These are phyloP conservation scores for Brachionus koreanus DNA, from an alignment of 1,140 invertebrate genomes.

Conservation along the genomic window DNA sequence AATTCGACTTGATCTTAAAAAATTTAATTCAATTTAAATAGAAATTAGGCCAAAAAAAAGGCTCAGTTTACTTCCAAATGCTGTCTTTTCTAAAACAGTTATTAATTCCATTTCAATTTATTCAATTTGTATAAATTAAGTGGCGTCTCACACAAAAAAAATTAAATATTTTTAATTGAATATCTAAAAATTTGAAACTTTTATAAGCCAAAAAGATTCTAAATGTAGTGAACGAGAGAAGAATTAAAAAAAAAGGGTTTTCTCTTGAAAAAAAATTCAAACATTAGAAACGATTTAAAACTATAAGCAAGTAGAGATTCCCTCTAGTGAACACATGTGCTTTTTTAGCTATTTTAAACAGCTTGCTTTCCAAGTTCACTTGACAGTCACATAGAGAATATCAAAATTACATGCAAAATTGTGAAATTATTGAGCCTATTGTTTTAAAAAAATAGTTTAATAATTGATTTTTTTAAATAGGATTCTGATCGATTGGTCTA, in stretches of 20 bases:
- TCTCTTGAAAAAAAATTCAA: slow-evolving; percentile 1
- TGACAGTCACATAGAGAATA: neutral
- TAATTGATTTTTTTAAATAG: neutral
- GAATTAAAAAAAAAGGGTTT: neutral
- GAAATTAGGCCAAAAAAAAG: neutral
- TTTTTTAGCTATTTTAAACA: neutral
- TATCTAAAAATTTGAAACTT: neutral
- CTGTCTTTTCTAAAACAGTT: slow-evolving; percentile 44
- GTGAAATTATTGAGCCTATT: neutral
- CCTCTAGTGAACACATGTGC: slow-evolving; percentile 7
- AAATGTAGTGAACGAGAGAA: neutral
- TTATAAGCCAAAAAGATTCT: slow-evolving; percentile 21
- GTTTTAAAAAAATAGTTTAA: neutral
- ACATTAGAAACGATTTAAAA: neutral
- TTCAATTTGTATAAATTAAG: slow-evolving; percentile 19
- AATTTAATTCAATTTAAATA: neutral
- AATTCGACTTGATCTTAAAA: neutral
- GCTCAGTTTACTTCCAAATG: slow-evolving; percentile 32
- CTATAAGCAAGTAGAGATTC: slow-evolving; percentile 19
- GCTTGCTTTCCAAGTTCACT: neutral
- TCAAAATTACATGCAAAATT: neutral
- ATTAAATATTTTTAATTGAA: slow-evolving; percentile 39
- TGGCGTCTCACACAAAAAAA: slow-evolving; percentile 29
- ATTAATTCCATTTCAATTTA: slow-evolving; percentile 41
- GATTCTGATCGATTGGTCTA: neutral